These are phyloP conservation scores for Silurus glanis DNA, from an alignment of 2,113 vertebrate species.

Conservation along the genomic window DNA sequence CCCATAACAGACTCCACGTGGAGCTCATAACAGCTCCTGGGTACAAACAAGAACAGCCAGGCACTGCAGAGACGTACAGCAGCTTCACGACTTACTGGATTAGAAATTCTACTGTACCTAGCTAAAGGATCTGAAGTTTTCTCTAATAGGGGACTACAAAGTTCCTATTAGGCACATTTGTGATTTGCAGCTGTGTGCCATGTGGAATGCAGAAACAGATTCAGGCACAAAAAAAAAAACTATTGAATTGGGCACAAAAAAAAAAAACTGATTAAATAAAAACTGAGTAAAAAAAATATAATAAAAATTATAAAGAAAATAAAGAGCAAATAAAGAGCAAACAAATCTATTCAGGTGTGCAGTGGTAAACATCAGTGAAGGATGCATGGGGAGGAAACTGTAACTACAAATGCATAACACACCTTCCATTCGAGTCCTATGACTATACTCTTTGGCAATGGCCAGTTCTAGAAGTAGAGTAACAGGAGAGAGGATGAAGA, in stretches of 20 bases:
- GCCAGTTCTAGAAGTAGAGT: conserved; percentile 23
- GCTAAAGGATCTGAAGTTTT: conserved; percentile 31
- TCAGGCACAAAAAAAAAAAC: conserved; percentile 60
- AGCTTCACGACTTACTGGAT: conserved; percentile 10
- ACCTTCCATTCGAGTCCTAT: conserved; percentile 12
- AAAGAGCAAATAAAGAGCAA: conserved; percentile 53
- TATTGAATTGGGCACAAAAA: conserved; percentile 48
- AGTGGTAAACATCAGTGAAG: conserved; percentile 64
- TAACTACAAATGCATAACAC: conserved; percentile 8
- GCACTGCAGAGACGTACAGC: conserved; percentile 29
- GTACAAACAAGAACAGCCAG: conserved; percentile 15
- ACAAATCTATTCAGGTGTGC: conserved; percentile 50
- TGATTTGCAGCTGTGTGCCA: conserved; percentile 72
- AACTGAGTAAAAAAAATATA: conserved; percentile 40
- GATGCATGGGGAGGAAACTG: conserved; percentile 52
- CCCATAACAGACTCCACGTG: conserved; percentile 34
- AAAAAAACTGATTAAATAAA: conserved; percentile 21
- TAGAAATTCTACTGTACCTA: conserved; percentile 23
- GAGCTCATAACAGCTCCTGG: conserved; percentile 36
- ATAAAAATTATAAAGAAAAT: conserved; percentile 64
- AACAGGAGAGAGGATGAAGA: conserved; percentile 25
- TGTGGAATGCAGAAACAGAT: conserved; percentile 70
- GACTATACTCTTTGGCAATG: conserved; percentile 79
- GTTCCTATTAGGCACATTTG: conserved; percentile 74
- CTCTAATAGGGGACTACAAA: conserved; percentile 61